These are phyloP conservation scores for Tetheella fluctuosa DNA, from an alignment of 2,888 invertebrate species.

Conservation along the genomic window DNA sequence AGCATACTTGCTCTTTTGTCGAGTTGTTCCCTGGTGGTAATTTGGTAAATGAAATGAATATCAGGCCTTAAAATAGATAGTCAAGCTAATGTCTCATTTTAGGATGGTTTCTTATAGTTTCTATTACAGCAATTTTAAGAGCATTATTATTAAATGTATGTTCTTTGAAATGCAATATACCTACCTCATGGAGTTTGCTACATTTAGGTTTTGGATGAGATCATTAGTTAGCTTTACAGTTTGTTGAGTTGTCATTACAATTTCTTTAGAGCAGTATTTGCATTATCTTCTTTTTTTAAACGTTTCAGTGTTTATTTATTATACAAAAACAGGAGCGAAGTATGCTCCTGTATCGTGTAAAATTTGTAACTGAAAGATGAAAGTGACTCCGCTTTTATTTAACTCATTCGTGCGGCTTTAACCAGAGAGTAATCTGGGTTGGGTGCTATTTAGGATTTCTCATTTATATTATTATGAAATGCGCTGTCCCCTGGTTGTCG, in stretches of 20 bases:
- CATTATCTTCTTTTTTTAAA: no score
- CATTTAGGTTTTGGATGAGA: no score
- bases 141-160: background rate
- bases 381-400: constrained; percentile 58
- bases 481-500: constrained; percentile 38
- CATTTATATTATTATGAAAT: constrained; percentile 62
- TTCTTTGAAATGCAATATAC: no score
- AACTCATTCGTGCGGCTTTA: constrained; percentile 54
- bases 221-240: no score
- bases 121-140: background rate
- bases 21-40: constrained; percentile 35
- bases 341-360: background rate
- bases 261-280: no score
- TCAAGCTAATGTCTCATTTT: constrained; percentile 28
- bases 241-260: no score
- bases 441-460: constrained; percentile 58
- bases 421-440: constrained; percentile 51
- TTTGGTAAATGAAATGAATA: constrained; percentile 43
- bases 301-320: background rate
- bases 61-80: constrained; percentile 30
- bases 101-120: background rate
- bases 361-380: constrained; percentile 42
- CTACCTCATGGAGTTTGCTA: no score
- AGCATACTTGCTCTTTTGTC: constrained; percentile 45
- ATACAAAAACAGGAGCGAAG: background rate